These are phyloP conservation scores for Drosophila rufa DNA, from an alignment of 1,140 invertebrate species.

Conservation along the genomic window DNA sequence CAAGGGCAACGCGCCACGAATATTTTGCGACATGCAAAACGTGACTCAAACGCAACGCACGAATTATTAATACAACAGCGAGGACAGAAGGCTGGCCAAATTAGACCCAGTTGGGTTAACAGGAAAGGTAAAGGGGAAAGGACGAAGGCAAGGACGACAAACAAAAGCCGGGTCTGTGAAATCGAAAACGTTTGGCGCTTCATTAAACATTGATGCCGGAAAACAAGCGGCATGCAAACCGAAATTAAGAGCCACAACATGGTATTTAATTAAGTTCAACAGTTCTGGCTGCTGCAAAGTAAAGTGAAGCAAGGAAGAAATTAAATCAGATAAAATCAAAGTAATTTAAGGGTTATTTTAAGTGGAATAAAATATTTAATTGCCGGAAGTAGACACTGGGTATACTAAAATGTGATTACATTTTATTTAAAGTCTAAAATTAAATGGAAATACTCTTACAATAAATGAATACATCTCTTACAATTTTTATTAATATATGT, in stretches of 20 bases:
- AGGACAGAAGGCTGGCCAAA: conserved; percentile 38
- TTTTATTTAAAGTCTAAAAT: no score
- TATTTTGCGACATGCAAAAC: conserved; percentile 63
- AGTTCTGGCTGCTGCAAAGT: conserved; percentile 8
- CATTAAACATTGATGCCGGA: conserved; percentile 75
- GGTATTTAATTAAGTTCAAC: conserved; percentile 48
- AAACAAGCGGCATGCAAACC: conserved; percentile 44
- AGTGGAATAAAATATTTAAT: conserved; percentile 1
- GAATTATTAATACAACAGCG: conserved; percentile 73
- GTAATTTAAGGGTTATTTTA: neutral
- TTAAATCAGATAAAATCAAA: neutral
- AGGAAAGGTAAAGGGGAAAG: conserved; percentile 36
- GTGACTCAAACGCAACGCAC: conserved; percentile 77
- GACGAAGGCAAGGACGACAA: conserved; percentile 35
- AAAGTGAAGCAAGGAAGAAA: neutral
- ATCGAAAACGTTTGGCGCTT: conserved; percentile 79
- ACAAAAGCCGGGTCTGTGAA: conserved; percentile 51
- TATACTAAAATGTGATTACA: no score
- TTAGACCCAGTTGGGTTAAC: conserved; percentile 74
- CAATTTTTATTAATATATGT: neutral
- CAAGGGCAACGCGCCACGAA: conserved; percentile 61
- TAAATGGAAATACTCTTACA: no score
- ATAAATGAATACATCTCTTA: no score
- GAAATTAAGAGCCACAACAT: conserved; percentile 48
- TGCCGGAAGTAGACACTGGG: neutral